Evolutionary conservation across 2,888 invertebrate genomes (phyloP).

Genomic region (Thecophora atra): DNA sequence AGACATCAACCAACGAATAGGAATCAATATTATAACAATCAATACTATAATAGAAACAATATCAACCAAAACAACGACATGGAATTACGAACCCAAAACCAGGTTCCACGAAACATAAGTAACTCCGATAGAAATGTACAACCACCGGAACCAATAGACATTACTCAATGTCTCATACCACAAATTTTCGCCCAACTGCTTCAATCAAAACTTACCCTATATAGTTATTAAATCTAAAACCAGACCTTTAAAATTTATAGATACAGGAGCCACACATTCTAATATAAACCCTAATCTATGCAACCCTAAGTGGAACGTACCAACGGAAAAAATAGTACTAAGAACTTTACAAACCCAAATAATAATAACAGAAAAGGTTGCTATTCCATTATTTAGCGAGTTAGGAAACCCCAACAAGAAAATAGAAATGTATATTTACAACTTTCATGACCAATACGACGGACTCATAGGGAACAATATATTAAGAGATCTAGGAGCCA

Average conservation of each 20-base stretch:
- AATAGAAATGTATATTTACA: constrained; percentile 32
- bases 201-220: constrained; percentile 38
- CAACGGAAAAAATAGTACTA: constrained; percentile 5
- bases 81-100: no score
- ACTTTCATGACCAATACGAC: constrained; percentile 40
- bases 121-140: no score
- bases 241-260: constrained; percentile 38
- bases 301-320: constrained; percentile 30
- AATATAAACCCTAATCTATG: constrained; percentile 38
- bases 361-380: constrained; percentile 24
- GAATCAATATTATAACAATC: no score
- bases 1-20: no score
- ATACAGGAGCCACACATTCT: constrained; percentile 39
- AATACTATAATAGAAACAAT: no score
- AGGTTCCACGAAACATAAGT: no score
- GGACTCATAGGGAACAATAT: constrained; percentile 39
- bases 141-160: no score
- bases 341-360: constrained; percentile 36
- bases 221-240: constrained; percentile 37
- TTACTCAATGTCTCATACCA: background rate
- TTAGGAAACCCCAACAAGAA: constrained; percentile 26
- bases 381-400: constrained; percentile 35
- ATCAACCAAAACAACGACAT: no score
- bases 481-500: constrained; percentile 26
- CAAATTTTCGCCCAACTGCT: constrained; percentile 37